Evolutionary conservation across 2,797 vertebrate species (phyloP).

Genomic region (Sebastes diaconus): DNA sequence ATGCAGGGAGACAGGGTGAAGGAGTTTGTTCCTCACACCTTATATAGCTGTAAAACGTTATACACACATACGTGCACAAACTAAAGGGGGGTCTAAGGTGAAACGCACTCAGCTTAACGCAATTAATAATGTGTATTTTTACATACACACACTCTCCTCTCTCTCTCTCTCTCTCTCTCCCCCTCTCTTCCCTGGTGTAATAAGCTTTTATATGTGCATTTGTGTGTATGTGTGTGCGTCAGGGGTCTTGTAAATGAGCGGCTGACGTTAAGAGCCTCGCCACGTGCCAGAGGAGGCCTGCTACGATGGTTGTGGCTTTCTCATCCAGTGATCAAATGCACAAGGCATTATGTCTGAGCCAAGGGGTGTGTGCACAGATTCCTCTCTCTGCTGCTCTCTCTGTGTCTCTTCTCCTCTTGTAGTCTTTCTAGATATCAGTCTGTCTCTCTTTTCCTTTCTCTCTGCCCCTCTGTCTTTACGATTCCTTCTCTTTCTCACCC

Average conservation of each 20-base stretch:
- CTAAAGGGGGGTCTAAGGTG: conserved; percentile 30
- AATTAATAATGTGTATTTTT: conserved; percentile 35
- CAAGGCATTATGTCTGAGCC: conserved; percentile 57
- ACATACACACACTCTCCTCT: conserved; percentile 9
- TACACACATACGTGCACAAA: conserved; percentile 5
- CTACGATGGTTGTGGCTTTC: conserved; percentile 53
- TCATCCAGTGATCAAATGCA: conserved; percentile 66
- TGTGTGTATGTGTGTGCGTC: not conserved
- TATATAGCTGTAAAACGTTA: conserved; percentile 35
- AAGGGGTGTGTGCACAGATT: conserved; percentile 40
- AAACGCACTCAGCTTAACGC: conserved; percentile 8
- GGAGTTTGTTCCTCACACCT: conserved; percentile 22
- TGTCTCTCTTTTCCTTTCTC: not conserved
- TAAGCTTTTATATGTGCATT: too few relatives aligned
- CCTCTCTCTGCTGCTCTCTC: not conserved
- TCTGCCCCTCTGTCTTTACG: not conserved
- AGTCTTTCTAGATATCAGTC: not conserved
- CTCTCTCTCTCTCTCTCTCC: not conserved
- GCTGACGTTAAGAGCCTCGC: conserved; percentile 62
- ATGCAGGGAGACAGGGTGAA: conserved; percentile 18
- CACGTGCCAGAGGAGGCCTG: conserved; percentile 68
- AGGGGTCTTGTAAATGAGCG: not conserved
- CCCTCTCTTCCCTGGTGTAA: conserved; percentile 13
- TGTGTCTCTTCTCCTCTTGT: not conserved
- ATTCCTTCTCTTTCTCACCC: not conserved